phyloP scores from a whole-genome alignment of 2,888 invertebrate species.

The Lochmaea capreae region DNA sequence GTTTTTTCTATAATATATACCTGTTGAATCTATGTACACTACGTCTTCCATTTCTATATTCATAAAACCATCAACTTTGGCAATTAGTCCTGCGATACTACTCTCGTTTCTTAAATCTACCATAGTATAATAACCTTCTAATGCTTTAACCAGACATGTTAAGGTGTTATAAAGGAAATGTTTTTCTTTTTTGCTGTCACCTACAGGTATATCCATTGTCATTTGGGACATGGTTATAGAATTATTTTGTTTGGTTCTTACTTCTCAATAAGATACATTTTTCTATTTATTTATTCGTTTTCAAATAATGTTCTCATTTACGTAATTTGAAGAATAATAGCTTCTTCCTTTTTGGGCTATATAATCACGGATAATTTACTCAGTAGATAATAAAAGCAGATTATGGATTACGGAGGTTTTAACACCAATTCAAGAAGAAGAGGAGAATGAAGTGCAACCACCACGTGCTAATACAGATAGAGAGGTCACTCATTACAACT shows the following conservation, averaged over 20 bases:
- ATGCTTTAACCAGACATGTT: conserved; percentile 72
- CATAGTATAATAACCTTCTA: conserved; percentile 72
- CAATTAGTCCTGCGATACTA: conserved; percentile 71
- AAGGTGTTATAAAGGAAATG: conserved; percentile 68
- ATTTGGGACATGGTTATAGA: not conserved
- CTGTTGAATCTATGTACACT: conserved; percentile 73
- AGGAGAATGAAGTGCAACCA: too few species aligned
- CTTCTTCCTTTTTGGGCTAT: too few species aligned
- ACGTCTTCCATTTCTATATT: conserved; percentile 75
- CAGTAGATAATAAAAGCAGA: too few species aligned
- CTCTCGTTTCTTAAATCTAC: conserved; percentile 77
- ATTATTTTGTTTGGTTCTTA: not conserved
- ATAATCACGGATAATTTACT: too few species aligned
- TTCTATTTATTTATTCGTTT: not conserved
- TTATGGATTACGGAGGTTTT: too few species aligned
- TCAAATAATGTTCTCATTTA: too few species aligned
- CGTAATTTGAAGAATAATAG: too few species aligned
- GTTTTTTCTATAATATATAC: conserved; percentile 52
- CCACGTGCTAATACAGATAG: too few species aligned
- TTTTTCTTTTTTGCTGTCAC: conserved; percentile 43
- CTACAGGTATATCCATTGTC: not conserved
- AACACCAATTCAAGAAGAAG: too few species aligned
- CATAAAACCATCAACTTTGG: conserved; percentile 77
- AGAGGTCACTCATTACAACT: too few species aligned
- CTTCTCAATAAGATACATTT: not conserved